These are phyloP conservation scores for Apamea crenata DNA, from an alignment of 2,888 invertebrate genomes.

Conservation along the genomic window DNA sequence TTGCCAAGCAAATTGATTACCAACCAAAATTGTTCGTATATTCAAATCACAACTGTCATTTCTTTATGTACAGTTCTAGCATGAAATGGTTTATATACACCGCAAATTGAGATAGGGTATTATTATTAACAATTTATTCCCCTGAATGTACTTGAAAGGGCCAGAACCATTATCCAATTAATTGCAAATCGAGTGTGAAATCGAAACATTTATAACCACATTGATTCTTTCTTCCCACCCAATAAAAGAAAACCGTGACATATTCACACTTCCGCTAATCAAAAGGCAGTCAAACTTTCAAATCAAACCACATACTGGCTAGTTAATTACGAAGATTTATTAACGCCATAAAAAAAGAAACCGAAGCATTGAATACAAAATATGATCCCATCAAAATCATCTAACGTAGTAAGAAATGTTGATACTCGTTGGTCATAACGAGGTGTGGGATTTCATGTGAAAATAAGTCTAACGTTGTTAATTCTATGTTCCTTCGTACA, in stretches of 20 bases:
- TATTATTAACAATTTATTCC: no score
- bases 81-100: no score
- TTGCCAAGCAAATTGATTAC: no score
- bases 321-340: slow-evolving; percentile 58
- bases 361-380: slow-evolving; percentile 41
- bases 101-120: no score
- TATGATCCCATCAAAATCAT: slow-evolving; percentile 31
- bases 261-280: slow-evolving; percentile 58
- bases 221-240: slow-evolving; percentile 29
- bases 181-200: slow-evolving; percentile 30
- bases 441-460: slow-evolving; percentile 11
- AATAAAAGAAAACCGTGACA: slow-evolving; percentile 53
- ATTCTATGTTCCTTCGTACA: not conserved
- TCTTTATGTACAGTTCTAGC: no score
- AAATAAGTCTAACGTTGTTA: not conserved
- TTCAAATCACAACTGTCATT: no score
- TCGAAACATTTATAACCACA: not conserved
- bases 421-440: not conserved
- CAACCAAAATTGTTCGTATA: no score
- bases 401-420: not conserved
- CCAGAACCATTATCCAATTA: not conserved
- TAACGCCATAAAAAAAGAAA: slow-evolving; percentile 56
- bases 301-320: slow-evolving; percentile 35
- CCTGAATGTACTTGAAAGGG: not conserved
- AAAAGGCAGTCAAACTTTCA: slow-evolving; percentile 56